phyloP scores from a whole-genome alignment of 2,113 vertebrate species.

The Thunnus thynnus region DNA sequence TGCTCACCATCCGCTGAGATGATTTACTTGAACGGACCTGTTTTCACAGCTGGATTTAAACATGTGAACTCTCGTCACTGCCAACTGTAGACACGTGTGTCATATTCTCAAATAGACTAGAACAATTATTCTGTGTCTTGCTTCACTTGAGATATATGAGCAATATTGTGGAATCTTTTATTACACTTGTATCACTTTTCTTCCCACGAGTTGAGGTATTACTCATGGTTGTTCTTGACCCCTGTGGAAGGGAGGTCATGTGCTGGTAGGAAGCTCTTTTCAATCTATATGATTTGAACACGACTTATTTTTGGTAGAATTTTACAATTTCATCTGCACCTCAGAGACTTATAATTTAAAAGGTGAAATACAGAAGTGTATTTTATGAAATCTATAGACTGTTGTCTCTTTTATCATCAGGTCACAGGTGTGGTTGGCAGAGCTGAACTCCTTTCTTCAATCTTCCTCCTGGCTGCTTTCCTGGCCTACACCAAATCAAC shows the following conservation, averaged over 20 bases:
- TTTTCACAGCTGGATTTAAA: conserved; percentile 50
- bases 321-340: not conserved
- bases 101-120: not conserved
- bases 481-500: conserved; percentile 96
- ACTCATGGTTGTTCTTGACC: not conserved
- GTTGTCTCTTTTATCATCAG: conserved; percentile 56
- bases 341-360: too few relatives aligned
- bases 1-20: not conserved
- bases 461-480: conserved; percentile 97
- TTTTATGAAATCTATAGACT: too few relatives aligned
- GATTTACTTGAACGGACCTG: conserved; percentile 11
- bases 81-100: not conserved
- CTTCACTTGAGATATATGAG: not conserved
- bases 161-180: not conserved
- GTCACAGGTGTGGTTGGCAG: conserved; percentile 97
- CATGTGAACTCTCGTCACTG: not conserved
- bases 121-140: not conserved
- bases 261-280: not conserved
- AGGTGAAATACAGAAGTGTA: too few relatives aligned
- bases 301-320: too few relatives aligned
- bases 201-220: not conserved
- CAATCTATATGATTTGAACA: not conserved
- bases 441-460: conserved; percentile 97
- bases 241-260: not conserved
- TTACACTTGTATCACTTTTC: not conserved